phyloP scores from a whole-genome alignment of 1,140 invertebrate species.

The Sitobion miscanthi region DNA sequence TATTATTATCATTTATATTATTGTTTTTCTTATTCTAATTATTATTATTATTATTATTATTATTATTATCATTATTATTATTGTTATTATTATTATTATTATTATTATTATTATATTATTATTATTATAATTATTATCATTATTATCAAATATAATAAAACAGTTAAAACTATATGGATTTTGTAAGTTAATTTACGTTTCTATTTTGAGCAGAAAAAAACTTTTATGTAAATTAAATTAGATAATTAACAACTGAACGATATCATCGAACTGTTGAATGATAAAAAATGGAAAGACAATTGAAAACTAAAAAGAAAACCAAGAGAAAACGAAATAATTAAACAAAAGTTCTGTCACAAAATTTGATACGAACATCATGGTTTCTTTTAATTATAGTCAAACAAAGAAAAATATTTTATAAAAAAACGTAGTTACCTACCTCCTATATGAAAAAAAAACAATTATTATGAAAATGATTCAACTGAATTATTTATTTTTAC shows the following conservation, averaged over 20 bases:
- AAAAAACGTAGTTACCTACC: not conserved
- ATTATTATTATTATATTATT: not conserved
- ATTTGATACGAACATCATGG: not conserved
- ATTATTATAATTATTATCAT: not conserved
- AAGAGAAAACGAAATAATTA: not conserved
- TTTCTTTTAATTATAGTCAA: not conserved
- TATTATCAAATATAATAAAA: conserved; percentile 33
- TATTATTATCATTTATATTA: conserved; percentile 40
- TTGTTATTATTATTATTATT: no score
- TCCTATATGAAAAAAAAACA: not conserved
- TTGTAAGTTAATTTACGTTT: not conserved
- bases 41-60: not conserved
- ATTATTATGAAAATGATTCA: not conserved
- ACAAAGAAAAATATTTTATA: not conserved
- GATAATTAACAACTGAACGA: not conserved
- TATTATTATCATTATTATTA: no score
- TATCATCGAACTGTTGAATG: not conserved
- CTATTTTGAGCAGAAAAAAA: not conserved
- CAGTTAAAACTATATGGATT: conserved; percentile 20
- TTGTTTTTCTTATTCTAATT: conserved; percentile 17
- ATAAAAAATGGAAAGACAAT: not conserved
- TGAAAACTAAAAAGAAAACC: not conserved
- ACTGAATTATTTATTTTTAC: not conserved
- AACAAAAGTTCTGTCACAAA: not conserved
- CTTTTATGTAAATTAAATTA: not conserved